Base-by-base conservation (phyloP, 2,888 invertebrate genomes). In the Cloeon dipterum region DNA sequence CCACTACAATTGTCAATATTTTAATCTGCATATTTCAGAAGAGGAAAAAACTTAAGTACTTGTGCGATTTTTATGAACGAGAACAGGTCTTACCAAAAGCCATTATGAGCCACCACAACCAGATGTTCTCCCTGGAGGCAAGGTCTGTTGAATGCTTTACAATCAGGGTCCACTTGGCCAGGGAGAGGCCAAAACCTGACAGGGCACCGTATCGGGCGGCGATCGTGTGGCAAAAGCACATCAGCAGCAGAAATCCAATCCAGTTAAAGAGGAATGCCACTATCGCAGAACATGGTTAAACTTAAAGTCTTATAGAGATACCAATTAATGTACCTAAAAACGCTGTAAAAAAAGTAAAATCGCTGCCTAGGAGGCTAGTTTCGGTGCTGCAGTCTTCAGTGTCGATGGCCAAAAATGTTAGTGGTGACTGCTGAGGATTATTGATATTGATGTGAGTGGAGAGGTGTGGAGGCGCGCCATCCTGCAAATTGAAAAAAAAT, bases 261-360 rank as follows among this genome's bases (percentile, higher is more conserved):
- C 89, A 91, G 62, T 91, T 91, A 63, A 91, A 89, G 35, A 89
- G 70, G 62, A 91, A 89, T 47, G 89, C 82, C 56, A 88, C 88
- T 82, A 61, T 33, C 63, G 62, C 43, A 44, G 42, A 41, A 42
- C 41, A 38, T 40, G 26, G 11, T 10, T 14, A 4, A n/a, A 25
- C 19, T 33, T 3, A 20, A 34, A 34, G 26, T 11, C 10, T 17
- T 7, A 33, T 3, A 21, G 7, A 4, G 5, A 21, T 20, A 26
- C 25, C 18, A 29, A 5, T 11, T 38, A 10, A 20, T n/a, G 61
- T 60, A 82, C 81, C 74, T 50, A 88, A 72, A 59, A 89, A 89
- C 26, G 88, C 83, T 42, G 82, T 81, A 46, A 86, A 71, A 58
- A 89, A 89, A 77, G 88, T 86, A 49, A 86, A 75, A 54, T 89